A percentile compares a stretch with the other conserved stretches of the same genome.
phyloP scores from a whole-genome alignment of 2,113 vertebrate genomes.

The Ursus arctos region DNA sequence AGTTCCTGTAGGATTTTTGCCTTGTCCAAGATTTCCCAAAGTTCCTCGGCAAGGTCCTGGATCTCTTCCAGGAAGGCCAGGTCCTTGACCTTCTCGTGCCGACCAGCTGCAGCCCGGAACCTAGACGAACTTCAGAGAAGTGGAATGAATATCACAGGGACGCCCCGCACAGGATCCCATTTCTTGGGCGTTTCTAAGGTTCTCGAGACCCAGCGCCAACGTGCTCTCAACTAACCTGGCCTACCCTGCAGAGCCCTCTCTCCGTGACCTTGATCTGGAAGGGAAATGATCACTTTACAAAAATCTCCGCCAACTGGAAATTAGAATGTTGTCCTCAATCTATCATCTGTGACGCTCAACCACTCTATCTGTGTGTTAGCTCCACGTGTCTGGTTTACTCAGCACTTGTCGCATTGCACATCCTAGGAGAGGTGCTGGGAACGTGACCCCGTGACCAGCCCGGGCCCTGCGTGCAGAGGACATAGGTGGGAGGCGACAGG shows the following conservation, averaged over 20 bases:
- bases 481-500: too few species aligned
- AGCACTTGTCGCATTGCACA: accelerated
- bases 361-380: accelerated
- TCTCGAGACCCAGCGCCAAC: not conserved
- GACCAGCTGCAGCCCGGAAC: not conserved
- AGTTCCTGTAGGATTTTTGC: slow-evolving; percentile 78
- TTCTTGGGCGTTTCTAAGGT: not conserved
- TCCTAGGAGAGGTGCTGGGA: too few species aligned
- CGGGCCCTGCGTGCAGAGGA: too few species aligned
- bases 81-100: not conserved
- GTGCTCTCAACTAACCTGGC: not conserved
- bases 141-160: not conserved
- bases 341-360: not conserved
- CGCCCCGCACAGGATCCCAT: too few species aligned
- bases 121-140: slow-evolving; percentile 62
- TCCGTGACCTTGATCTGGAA: not conserved
- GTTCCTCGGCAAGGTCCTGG: slow-evolving; percentile 82
- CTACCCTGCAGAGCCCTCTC: accelerated
- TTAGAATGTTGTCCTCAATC: not conserved
- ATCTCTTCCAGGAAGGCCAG: slow-evolving; percentile 81
- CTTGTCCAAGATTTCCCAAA: slow-evolving; percentile 81
- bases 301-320: not conserved
- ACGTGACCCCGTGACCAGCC: too few species aligned
- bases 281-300: not conserved
- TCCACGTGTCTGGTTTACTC: not conserved